Percentiles rank a stretch among this genome's conserved stretches.
Conservation (phyloP, 1,140 invertebrate species). For the Drosophila serrata region DNA sequence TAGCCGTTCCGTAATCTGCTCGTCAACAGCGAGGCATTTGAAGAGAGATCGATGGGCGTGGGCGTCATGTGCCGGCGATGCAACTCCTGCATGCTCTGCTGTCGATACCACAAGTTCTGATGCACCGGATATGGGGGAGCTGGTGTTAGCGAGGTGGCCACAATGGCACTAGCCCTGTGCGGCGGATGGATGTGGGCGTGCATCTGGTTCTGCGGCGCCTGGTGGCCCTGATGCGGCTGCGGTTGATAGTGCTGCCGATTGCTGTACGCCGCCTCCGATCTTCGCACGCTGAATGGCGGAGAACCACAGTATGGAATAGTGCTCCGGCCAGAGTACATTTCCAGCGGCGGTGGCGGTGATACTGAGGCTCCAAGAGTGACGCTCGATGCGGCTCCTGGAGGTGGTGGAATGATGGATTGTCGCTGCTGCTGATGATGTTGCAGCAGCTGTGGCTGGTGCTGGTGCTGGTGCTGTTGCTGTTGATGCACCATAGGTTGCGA, state of each 20-base stretch:
- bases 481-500: constrained; percentile 25
- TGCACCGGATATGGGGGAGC: constrained; percentile 90
- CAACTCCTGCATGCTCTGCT: constrained; percentile 89
- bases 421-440: constrained; percentile 16
- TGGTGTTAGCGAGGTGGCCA: constrained; percentile 67
- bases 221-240: constrained; percentile 78
- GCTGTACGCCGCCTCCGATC: constrained; percentile 68
- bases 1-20: constrained; percentile 71
- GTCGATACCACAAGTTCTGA: constrained; percentile 90
- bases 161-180: constrained; percentile 67
- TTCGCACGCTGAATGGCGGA: constrained; percentile 62
- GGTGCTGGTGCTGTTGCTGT: constrained; percentile 20
- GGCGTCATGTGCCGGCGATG: constrained; percentile 84
- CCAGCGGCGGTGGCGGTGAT: constrained; percentile 67
- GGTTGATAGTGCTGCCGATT: constrained; percentile 80
- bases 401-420: constrained; percentile 40
- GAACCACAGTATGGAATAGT: constrained; percentile 72
- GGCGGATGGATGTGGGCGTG: constrained; percentile 77
- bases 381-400: constrained; percentile 48
- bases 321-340: constrained; percentile 73
- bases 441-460: constrained; percentile 9
- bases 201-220: constrained; percentile 76
- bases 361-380: constrained; percentile 59
- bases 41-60: constrained; percentile 82
- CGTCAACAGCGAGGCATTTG: constrained; percentile 73